Conservation (phyloP, 2,113 vertebrate genomes). For the Thermophis baileyi region DNA sequence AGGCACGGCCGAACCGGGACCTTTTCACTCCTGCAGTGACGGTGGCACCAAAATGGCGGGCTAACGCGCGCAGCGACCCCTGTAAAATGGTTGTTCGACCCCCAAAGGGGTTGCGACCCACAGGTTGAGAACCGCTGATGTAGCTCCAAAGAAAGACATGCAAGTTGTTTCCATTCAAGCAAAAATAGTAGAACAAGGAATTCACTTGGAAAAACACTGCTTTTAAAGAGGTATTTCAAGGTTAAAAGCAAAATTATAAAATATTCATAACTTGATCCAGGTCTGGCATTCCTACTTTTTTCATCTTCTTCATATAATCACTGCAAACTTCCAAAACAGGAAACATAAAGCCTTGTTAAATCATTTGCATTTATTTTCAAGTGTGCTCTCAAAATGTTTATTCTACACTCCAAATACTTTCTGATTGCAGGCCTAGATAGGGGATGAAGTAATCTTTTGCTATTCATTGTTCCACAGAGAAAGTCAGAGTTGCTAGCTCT, state of each 20-base stretch:
- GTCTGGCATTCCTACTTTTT: not conserved
- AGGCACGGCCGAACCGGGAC: too few relatives aligned
- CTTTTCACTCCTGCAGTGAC: too few relatives aligned
- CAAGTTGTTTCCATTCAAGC: not conserved
- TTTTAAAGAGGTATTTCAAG: not conserved
- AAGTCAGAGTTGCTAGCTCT: not conserved
- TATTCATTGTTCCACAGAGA: not conserved
- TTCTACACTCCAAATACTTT: not conserved
- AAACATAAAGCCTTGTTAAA: not conserved
- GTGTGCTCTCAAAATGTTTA: not conserved
- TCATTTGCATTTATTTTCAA: not conserved
- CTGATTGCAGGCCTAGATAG: not conserved
- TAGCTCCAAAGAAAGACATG: not conserved
- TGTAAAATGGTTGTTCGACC: too few relatives aligned
- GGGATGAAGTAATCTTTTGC: not conserved
- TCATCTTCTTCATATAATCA: slow-evolving; percentile 8
- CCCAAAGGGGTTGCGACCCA: too few relatives aligned
- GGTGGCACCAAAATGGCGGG: too few relatives aligned
- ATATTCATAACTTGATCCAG: not conserved
- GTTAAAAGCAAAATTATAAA: slow-evolving; percentile 13
- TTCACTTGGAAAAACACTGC: not conserved
- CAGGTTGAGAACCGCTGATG: too few relatives aligned
- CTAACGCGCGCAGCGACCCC: too few relatives aligned
- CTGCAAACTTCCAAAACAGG: not conserved
- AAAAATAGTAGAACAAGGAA: not conserved